Evolutionary conservation across 2,888 invertebrate genomes (phyloP), one percentile per base, ranked within the genome.

Genomic region (Pecten maximus): DNA sequence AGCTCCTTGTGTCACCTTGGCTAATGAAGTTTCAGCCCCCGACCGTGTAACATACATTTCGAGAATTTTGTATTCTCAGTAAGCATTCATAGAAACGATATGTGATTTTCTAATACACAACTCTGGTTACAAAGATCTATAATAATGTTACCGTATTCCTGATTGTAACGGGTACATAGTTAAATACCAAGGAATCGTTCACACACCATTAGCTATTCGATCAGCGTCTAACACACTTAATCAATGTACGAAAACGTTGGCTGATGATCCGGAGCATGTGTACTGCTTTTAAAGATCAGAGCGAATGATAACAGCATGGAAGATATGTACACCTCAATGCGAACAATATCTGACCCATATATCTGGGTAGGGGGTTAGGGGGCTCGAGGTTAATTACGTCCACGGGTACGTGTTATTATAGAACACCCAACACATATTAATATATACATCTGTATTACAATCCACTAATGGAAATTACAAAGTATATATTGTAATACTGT

Each of bases 261-360:
- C 35, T 35, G 74, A 35, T 74, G 74, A 74, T 35, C 74, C 74
- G 35, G 74, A 74, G 10, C 74, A 74, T 35, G 74, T 74, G 74
- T 35, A 74, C 74, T 74, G 19, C 35, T 74, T 74, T n/a, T 74
- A 28, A 28, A 23, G 74, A 74, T 74, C 74, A 35, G 12, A 35
- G 74, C 35, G 74, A 15, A 10, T 35, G 74, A 74, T 74, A 74
- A 74, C 35, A 74, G 16, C 35, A 74, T 10, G 74, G 35, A 35
- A 74, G n/a, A n/a, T 74, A 74, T 54, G 54, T 54, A 54, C n/a
- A 54, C 54, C 54, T 54, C 12, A 0, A 54, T 54, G 8, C 23
- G 54, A 54, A 54, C 54, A 54, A 54, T 74, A 74, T 35, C 19
- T 74, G 74, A 74, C 74, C 74, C 35, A 74, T 35, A 74, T 74